Evolutionary conservation across 2,113 vertebrate species (phyloP).

Genomic region (Podarcis cretensis): DNA sequence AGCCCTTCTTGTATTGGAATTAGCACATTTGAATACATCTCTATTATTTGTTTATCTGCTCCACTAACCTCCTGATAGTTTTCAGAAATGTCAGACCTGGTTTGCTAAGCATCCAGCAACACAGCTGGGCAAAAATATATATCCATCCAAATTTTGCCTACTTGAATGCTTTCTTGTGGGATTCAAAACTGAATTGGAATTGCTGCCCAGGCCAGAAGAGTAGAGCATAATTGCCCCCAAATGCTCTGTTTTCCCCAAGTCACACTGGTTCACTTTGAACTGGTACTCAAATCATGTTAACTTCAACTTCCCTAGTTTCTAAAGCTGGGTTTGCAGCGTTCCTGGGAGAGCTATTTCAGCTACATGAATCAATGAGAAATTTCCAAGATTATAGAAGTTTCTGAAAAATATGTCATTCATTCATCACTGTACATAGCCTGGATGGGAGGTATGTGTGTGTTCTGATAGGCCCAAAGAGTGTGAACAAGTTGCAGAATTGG

Average conservation of each 20-base stretch:
- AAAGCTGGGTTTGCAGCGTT: neutral
- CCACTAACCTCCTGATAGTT: neutral
- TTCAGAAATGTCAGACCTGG: neutral
- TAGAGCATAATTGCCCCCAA: neutral
- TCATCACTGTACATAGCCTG: neutral
- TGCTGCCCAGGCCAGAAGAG: neutral
- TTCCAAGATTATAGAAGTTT: neutral
- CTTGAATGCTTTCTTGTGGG: neutral
- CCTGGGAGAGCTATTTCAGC: neutral
- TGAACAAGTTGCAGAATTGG: neutral
- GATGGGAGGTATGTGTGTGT: neutral
- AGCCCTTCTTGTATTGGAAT: neutral
- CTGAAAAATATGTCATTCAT: neutral
- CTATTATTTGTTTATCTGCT: neutral
- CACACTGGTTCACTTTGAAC: neutral
- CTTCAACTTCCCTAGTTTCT: neutral
- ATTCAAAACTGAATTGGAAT: neutral
- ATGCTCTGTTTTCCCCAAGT: neutral
- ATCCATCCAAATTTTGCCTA: neutral
- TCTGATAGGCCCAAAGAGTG: neutral
- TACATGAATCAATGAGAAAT: neutral
- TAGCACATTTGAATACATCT: neutral
- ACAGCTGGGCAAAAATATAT: neutral
- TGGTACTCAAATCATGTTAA: neutral
- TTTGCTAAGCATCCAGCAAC: neutral